Conservation (phyloP, 2,888 invertebrate species). For the Andrena hattorfiana region DNA sequence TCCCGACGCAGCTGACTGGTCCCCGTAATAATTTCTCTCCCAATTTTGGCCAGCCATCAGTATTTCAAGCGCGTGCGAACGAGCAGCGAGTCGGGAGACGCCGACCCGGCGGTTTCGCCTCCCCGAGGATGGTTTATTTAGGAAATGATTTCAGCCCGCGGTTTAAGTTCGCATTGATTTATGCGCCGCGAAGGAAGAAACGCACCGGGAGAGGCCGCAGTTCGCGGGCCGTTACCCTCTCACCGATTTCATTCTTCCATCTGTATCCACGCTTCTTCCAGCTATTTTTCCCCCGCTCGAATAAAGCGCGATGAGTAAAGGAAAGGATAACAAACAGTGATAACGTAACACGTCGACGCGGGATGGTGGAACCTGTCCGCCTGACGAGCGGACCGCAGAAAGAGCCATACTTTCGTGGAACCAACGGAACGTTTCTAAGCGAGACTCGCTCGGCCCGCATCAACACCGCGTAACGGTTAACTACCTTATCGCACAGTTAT, state of each 20-base stretch:
- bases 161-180: slow-evolving; percentile 54
- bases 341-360: slow-evolving; percentile 21
- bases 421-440: too few species aligned
- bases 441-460: neutral
- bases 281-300: slow-evolving; percentile 9
- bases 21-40: neutral
- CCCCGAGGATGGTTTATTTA: slow-evolving; percentile 59
- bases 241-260: slow-evolving; percentile 24
- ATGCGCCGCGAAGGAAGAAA: slow-evolving; percentile 36
- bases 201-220: slow-evolving; percentile 18
- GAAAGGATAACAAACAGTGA: slow-evolving; percentile 23
- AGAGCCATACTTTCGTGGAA: neutral
- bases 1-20: neutral
- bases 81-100: slow-evolving; percentile 35
- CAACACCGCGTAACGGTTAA: neutral
- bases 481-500: slow-evolving; percentile 6
- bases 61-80: neutral
- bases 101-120: slow-evolving; percentile 32
- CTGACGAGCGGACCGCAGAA: too few species aligned
- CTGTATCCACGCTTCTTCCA: neutral
- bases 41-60: neutral
- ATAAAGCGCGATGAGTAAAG: slow-evolving; percentile 26
- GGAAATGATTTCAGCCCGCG: slow-evolving; percentile 55
- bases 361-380: neutral
- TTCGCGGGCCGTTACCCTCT: slow-evolving; percentile 50